Conservation (phyloP, 2,797 vertebrate genomes). For the Scomberomorus guttatus region DNA sequence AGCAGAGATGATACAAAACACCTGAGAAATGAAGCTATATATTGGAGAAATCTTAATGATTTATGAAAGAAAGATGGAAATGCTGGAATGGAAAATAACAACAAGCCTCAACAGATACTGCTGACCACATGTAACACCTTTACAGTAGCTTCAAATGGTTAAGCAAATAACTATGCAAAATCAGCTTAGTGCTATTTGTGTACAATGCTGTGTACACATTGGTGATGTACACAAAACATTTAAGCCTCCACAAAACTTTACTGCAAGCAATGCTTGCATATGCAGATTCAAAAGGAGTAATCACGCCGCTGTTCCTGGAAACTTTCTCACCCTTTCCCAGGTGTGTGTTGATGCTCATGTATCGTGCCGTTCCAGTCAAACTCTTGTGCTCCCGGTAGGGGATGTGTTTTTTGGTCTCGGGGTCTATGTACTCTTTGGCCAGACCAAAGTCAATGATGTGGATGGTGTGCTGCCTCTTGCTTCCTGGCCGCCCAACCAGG, state of each 20-base stretch:
- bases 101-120: neutral
- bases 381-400: constrained; percentile 99
- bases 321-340: constrained; percentile 92
- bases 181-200: neutral
- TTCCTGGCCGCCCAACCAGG: constrained; percentile 95
- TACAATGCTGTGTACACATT: neutral
- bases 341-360: constrained; percentile 99
- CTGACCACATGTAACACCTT: neutral
- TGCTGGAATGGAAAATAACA: neutral
- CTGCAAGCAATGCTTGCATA: neutral
- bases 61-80: neutral
- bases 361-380: constrained; percentile 97
- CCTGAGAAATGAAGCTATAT: neutral
- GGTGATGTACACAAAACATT: neutral
- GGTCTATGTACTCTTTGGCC: constrained; percentile 99
- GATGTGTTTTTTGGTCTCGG: constrained; percentile 99
- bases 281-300: constrained; percentile 7
- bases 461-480: constrained; percentile 96
- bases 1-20: constrained; percentile 3
- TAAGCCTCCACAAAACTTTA: constrained; percentile 4
- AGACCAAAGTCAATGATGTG: constrained; percentile 99
- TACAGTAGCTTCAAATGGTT: neutral
- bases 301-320: neutral
- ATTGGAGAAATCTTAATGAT: neutral
- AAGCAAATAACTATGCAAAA: neutral